Evolutionary conservation across 2,113 vertebrate genomes (phyloP), one percentile per base, ranked within the genome.

Genomic region (Oreochromis spilurus): DNA sequence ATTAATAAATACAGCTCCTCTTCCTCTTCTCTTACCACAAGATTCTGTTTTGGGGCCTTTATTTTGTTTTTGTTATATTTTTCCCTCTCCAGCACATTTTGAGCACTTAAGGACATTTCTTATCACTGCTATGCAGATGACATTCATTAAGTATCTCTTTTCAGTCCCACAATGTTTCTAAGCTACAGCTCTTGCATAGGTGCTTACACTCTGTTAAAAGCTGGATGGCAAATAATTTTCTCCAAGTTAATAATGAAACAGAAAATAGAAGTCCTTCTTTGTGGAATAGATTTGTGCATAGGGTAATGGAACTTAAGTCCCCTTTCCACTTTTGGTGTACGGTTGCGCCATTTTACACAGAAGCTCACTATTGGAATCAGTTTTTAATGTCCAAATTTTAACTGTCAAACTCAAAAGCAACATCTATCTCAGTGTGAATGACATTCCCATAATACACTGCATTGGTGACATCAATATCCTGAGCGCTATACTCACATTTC

Each of bases 1-100:
- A 24, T 43, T 70, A 43, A 24, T 70, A 70, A 70, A 70, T 0
- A 0, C 36, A 70, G 36, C 12, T 70, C n/a, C 36, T 70, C n/a
- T 70, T 1, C n/a, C 36, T 24, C 12, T 24, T 70, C n/a, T 43
- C 36, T 24, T 70, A 36, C 65, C 21, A 43, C n/a, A 70, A 24
- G 1, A 5, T 70, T 70, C 65, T 43, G 12, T 43, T 70, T 24
- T 14, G 19, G 19, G 11, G 62, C 11, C 65, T 43, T 43, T 43
- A 16, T 70, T 43, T 65, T n/a, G 17, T 43, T 24, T 43, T 5
- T 70, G n/a, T 3, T 16, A 9, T 24, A 70, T 9, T 43, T 6
- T 40, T 6, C 38, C 38, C 11, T 43, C 36, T 6, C 1, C n/a
- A 24, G 36, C 0, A 0, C 10, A 70, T 70, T 70, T 43, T 0